Percentiles rank a stretch among this genome's conserved stretches.
Conservation (phyloP, 2,888 invertebrate genomes). For the Stratiomys singularior region DNA sequence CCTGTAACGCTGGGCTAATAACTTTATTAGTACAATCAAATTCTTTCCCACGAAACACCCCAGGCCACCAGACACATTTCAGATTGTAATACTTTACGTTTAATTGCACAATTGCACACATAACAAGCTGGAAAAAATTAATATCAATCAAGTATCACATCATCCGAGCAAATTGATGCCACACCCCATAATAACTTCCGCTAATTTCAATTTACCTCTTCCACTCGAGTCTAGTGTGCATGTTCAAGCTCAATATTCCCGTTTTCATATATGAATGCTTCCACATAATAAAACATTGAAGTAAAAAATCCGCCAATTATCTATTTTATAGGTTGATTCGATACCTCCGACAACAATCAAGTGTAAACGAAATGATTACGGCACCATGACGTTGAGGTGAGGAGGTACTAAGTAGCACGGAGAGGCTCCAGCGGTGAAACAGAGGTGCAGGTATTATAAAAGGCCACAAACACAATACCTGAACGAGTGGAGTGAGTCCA, state of each 20-base stretch:
- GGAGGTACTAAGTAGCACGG: neutral
- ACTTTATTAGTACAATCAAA: too few species aligned
- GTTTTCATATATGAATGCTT: constrained; percentile 29
- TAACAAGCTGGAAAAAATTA: constrained; percentile 23
- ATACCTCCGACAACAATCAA: constrained; percentile 42
- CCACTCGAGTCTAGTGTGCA: neutral
- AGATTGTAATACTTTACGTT: too few species aligned
- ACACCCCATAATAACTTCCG: constrained; percentile 41
- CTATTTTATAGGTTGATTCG: constrained; percentile 40
- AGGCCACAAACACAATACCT: neutral
- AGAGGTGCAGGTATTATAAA: constrained; percentile 8
- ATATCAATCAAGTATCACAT: constrained; percentile 37
- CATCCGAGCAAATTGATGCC: constrained; percentile 33
- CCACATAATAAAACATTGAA: constrained; percentile 13
- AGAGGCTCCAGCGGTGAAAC: neutral
- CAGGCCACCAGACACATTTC: too few species aligned
- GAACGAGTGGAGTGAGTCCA: neutral
- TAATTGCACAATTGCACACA: neutral
- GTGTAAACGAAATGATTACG: constrained; percentile 33
- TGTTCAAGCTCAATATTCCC: constrained; percentile 31
- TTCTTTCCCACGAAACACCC: too few species aligned
- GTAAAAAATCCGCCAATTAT: constrained; percentile 37
- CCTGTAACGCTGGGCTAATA: too few species aligned
- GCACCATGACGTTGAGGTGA: constrained; percentile 15
- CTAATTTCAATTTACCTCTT: constrained; percentile 26